These are phyloP conservation scores for Rutpela maculata DNA, from an alignment of 2,888 invertebrate species.

Conservation along the genomic window DNA sequence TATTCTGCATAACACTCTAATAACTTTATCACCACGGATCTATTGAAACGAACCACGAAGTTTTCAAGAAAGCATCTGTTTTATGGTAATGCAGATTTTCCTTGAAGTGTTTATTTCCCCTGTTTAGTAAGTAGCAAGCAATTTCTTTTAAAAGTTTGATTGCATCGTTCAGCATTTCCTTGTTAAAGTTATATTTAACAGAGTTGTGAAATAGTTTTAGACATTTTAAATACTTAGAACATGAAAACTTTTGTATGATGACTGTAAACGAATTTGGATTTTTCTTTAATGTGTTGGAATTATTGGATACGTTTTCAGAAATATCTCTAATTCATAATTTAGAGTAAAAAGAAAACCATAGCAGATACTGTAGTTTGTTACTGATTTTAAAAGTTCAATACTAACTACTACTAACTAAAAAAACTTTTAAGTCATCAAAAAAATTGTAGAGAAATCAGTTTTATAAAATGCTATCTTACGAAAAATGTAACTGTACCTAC, in stretches of 20 bases:
- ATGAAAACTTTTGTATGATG: neutral
- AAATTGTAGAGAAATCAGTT: no score
- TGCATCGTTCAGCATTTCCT: constrained; percentile 36
- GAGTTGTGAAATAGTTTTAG: constrained; percentile 22
- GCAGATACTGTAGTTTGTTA: no score
- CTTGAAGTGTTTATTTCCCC: constrained; percentile 50
- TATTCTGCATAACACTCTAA: constrained; percentile 29
- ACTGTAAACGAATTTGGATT: no score
- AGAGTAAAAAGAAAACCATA: no score
- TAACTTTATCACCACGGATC: constrained; percentile 19
- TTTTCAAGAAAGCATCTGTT: constrained; percentile 50
- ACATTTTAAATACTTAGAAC: neutral
- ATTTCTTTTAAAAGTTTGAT: constrained; percentile 44
- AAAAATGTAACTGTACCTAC: no score
- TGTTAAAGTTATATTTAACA: constrained; percentile 35
- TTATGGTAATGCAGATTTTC: constrained; percentile 56
- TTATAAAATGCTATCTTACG: no score
- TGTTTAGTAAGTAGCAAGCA: constrained; percentile 35
- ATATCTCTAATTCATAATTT: no score
- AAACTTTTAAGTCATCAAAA: no score
- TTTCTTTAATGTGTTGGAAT: no score
- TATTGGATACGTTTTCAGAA: no score
- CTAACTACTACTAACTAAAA: no score
- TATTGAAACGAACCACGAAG: constrained; percentile 43
- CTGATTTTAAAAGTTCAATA: no score